These are phyloP conservation scores for Mallateleia sp. DNA, from an alignment of 2,888 invertebrate species.

Conservation along the genomic window DNA sequence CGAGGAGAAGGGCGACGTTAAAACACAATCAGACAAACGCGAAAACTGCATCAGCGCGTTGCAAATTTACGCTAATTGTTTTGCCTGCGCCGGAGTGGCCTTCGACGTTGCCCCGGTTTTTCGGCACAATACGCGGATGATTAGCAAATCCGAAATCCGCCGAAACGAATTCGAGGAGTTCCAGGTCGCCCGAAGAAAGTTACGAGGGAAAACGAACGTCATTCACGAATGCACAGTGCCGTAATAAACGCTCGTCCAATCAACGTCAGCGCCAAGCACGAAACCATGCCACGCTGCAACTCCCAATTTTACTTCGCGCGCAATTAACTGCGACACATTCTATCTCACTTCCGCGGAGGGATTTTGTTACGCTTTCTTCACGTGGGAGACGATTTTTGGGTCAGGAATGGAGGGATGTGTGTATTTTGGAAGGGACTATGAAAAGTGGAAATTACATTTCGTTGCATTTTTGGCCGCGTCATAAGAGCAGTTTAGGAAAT, in stretches of 20 bases:
- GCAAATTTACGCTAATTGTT: slow-evolving; percentile 86
- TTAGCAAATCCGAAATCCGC: slow-evolving; percentile 76
- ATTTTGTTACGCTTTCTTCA: neutral
- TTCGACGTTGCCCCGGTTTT: slow-evolving; percentile 20
- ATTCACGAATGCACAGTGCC: slow-evolving; percentile 64
- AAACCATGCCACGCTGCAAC: slow-evolving; percentile 36
- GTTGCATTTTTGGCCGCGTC: no score
- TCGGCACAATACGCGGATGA: slow-evolving; percentile 81
- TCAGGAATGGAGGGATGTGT: no score
- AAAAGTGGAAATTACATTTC: no score
- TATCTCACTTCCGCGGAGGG: neutral
- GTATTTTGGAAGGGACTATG: no score
- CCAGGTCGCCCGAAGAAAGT: slow-evolving; percentile 50
- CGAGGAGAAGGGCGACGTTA: slow-evolving; percentile 80
- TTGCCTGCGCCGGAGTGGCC: slow-evolving; percentile 58
- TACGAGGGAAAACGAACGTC: slow-evolving; percentile 62
- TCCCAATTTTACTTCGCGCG: slow-evolving; percentile 48
- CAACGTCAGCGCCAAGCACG: slow-evolving; percentile 67
- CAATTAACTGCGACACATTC: slow-evolving; percentile 49
- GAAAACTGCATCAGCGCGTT: slow-evolving; percentile 86
- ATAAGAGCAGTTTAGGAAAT: no score
- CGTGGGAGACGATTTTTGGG: no score
- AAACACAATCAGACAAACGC: slow-evolving; percentile 86
- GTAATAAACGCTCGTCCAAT: slow-evolving; percentile 72
- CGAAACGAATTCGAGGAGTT: slow-evolving; percentile 43